Conservation (phyloP, 1,140 invertebrate species). For the Dinoponera quadriceps region DNA sequence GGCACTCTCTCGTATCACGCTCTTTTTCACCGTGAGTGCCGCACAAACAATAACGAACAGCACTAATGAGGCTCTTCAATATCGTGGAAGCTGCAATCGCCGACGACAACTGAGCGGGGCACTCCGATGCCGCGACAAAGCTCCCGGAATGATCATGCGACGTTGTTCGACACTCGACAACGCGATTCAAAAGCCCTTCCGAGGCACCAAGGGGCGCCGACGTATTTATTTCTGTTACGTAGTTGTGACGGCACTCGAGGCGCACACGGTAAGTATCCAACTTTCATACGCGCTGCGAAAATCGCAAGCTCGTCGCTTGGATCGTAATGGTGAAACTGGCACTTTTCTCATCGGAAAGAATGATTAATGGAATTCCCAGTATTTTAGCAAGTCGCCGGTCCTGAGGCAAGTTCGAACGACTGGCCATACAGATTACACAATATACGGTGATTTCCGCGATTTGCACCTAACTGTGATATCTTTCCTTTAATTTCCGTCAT, state of each 20-base stretch:
- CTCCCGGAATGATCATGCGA: constrained; percentile 69
- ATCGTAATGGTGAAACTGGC: not conserved
- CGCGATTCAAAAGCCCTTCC: constrained; percentile 17
- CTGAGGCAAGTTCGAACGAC: constrained; percentile 13
- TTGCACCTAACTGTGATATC: constrained; percentile 57
- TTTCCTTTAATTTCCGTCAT: constrained; percentile 58
- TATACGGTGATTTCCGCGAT: constrained; percentile 46
- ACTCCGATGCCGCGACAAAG: constrained; percentile 69
- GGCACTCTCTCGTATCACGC: constrained; percentile 82
- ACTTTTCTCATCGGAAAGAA: not conserved
- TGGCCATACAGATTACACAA: constrained; percentile 35
- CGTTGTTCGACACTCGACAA: constrained; percentile 67
- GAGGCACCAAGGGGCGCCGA: not conserved
- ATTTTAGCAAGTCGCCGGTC: not conserved
- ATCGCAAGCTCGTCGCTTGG: not conserved
- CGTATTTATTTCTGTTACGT: constrained; percentile 10
- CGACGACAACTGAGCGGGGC: constrained; percentile 55
- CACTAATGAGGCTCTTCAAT: constrained; percentile 85
- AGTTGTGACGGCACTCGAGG: not conserved
- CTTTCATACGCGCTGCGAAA: not conserved
- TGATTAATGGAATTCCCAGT: constrained; percentile 1
- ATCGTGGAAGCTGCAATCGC: constrained; percentile 59
- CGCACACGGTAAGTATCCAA: not conserved
- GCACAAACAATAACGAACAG: constrained; percentile 85
- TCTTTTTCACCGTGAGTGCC: constrained; percentile 78